Conservation (phyloP, 2,888 invertebrate species). For the Coronaproctus castanopsis region DNA sequence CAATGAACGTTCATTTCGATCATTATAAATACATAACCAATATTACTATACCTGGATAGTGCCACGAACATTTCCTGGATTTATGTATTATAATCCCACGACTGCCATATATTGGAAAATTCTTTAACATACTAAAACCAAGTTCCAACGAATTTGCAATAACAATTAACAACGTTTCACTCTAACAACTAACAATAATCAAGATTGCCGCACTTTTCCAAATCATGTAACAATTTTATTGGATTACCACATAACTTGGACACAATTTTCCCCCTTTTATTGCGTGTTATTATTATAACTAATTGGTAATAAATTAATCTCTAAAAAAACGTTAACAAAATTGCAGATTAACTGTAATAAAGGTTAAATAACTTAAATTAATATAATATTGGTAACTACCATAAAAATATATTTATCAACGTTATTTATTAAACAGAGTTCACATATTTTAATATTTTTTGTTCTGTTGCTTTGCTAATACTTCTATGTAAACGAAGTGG, state of each 20-base stretch:
- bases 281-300: slow-evolving; percentile 73
- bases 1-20: neutral
- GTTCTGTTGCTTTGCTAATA: too few species aligned
- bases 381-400: too few species aligned
- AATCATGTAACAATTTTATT: slow-evolving; percentile 52
- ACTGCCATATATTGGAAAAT: slow-evolving; percentile 85
- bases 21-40: too few species aligned
- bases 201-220: slow-evolving; percentile 18
- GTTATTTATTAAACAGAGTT: too few species aligned
- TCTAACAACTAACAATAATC: slow-evolving; percentile 41
- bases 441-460: too few species aligned
- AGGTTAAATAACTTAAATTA: too few species aligned
- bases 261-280: slow-evolving; percentile 82
- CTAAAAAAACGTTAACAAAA: slow-evolving; percentile 92
- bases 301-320: slow-evolving; percentile 95
- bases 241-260: slow-evolving; percentile 75
- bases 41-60: slow-evolving; percentile 45
- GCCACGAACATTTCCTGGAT: slow-evolving; percentile 73
- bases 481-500: too few species aligned
- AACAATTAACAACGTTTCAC: slow-evolving; percentile 94
- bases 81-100: slow-evolving; percentile 87
- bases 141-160: slow-evolving; percentile 82
- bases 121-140: slow-evolving; percentile 60
- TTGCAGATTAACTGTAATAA: slow-evolving; percentile 57
- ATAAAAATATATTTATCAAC: too few species aligned